Evolutionary conservation across 2,888 invertebrate species (phyloP), one percentile per base, ranked within the genome.

Genomic region (Tetanocera ferruginea): DNA sequence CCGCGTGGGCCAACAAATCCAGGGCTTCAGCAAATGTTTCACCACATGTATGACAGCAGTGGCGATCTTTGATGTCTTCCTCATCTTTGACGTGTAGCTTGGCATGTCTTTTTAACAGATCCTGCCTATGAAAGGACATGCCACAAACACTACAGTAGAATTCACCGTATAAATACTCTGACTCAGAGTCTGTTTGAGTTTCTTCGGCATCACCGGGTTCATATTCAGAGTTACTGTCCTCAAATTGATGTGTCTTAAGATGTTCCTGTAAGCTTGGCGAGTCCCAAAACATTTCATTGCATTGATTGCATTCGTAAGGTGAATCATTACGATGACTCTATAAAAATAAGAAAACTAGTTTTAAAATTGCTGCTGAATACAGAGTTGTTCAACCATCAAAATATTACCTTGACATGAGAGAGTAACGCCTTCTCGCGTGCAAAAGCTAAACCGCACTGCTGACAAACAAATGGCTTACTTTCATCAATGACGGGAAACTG

Each of bases 281-380:
- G 83, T 93, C 93, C 95, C 95, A 95, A 87, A 95, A 96, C 92
- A 95, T 93, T 88, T 96, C 96, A 79, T 94, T 94, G 86, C 96
- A 96, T 80, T 93, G 92, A 57, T 92, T 92, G 87, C 96, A 96
- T 85, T 96, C 95, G 83, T 94, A 92, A 0, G 95, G 95, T 19
- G 95, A 94, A 84, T 96, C 95, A 19, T 94, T 94, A 17, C 94
- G 95, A 89, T 96, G 96, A 51, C 95, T 92, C 90, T 95, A 67
- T 37, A 75, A 34, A 17, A 9, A n/a, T n/a, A n/a, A 37, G 71
- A 49, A 76, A 34, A 37, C 17, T 64, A 19, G 19, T 5, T 43
- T 43, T 43, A 43, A 43, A 43, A 11, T 43, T 31, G 31, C 1
- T 43, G 11, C 43, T 14, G 6, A 1, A 43, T n/a, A 11, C 43